These are phyloP conservation scores for Bubo scandiacus DNA, from an alignment of 2,113 vertebrate genomes.

Conservation along the genomic window DNA sequence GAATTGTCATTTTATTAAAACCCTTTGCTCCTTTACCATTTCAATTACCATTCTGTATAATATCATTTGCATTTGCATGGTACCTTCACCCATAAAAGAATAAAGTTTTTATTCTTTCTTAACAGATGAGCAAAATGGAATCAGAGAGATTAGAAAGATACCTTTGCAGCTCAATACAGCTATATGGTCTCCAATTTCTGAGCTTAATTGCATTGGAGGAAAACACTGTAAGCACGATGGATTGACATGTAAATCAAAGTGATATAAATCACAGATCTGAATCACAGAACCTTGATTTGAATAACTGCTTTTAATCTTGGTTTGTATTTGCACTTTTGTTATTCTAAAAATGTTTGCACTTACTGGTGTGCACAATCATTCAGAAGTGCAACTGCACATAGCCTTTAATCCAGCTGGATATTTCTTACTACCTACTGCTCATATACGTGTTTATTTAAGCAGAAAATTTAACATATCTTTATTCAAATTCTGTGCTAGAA, in stretches of 20 bases:
- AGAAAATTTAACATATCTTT: not conserved
- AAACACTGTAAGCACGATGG: not conserved
- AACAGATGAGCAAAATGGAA: constrained; percentile 43
- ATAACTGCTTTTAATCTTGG: not conserved
- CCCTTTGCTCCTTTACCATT: constrained; percentile 24
- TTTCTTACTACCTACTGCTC: not conserved
- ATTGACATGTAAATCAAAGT: constrained; percentile 30
- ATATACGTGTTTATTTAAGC: not conserved
- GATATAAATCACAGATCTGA: constrained; percentile 23
- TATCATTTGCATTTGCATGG: constrained; percentile 51
- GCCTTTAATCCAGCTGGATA: not conserved
- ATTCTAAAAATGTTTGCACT: constrained; percentile 4
- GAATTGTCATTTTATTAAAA: constrained; percentile 54
- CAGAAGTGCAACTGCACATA: not conserved
- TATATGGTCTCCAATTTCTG: not conserved
- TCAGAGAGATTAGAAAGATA: not conserved
- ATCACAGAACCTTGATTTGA: not conserved
- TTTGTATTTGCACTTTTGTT: constrained; percentile 15
- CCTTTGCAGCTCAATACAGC: not conserved
- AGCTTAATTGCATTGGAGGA: not conserved
- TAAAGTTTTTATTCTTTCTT: constrained; percentile 27
- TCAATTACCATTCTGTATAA: constrained; percentile 28
- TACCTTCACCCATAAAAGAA: constrained; percentile 34
- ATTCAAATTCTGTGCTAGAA: not conserved
- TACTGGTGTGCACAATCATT: not conserved